These are phyloP conservation scores for Synanthedon formicaeformis DNA, from an alignment of 2,888 invertebrate species.

Conservation along the genomic window DNA sequence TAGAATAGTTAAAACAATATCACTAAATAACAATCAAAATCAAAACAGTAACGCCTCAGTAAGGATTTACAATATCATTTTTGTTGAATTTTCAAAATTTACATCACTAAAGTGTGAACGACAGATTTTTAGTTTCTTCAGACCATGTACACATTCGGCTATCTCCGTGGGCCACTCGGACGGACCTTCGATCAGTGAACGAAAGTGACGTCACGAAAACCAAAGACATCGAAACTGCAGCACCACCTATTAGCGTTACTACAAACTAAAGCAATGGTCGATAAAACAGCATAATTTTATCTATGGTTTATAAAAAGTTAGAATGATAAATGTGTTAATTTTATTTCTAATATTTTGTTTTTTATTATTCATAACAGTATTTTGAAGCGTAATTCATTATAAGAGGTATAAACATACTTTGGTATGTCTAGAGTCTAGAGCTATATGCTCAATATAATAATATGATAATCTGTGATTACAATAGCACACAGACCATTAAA, in stretches of 20 bases:
- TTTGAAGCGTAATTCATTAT: no score
- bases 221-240: slow-evolving; percentile 4
- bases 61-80: slow-evolving; percentile 64
- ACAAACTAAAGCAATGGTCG: background rate
- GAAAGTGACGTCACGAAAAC: slow-evolving; percentile 48
- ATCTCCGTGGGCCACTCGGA: slow-evolving; percentile 73
- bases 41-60: slow-evolving; percentile 48
- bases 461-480: no score
- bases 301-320: slow-evolving; percentile 1
- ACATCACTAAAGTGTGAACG: slow-evolving; percentile 74
- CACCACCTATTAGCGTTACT: slow-evolving; percentile 9
- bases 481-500: no score
- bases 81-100: slow-evolving; percentile 68
- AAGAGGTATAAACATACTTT: no score
- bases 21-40: slow-evolving; percentile 57
- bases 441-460: no score
- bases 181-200: slow-evolving; percentile 64
- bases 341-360: no score
- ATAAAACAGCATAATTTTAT: slow-evolving; percentile 5
- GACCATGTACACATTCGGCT: slow-evolving; percentile 66
- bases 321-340: no score
- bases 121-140: slow-evolving; percentile 74
- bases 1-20: slow-evolving; percentile 53
- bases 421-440: no score
- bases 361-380: no score